phyloP scores from a whole-genome alignment of 2,797 vertebrate genomes.

The Parambassis ranga region DNA sequence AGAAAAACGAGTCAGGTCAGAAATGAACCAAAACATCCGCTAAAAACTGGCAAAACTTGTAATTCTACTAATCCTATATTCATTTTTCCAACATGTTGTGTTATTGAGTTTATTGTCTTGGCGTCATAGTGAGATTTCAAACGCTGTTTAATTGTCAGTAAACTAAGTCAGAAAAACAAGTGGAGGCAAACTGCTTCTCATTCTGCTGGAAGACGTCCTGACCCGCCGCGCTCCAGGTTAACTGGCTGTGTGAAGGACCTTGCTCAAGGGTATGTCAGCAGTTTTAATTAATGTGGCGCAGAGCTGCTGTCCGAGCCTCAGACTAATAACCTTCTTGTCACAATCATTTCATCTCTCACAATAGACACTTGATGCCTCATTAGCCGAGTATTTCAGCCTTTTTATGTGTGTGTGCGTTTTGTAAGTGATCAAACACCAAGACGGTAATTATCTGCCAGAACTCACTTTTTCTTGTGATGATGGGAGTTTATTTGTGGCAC shows the following conservation, averaged over 20 bases:
- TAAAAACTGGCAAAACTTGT: no score
- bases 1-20: no score
- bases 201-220: no score
- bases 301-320: constrained; percentile 11
- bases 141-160: no score
- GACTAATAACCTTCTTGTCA: constrained; percentile 29
- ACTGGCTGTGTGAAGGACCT: constrained; percentile 19
- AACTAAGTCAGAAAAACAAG: no score
- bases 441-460: not conserved
- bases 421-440: not conserved
- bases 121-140: no score
- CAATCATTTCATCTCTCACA: constrained; percentile 20
- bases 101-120: no score
- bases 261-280: constrained; percentile 37
- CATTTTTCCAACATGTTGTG: no score
- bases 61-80: no score
- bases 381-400: constrained; percentile 10
- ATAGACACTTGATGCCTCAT: constrained; percentile 43
- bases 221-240: no score
- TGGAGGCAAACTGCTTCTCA: no score
- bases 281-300: constrained; percentile 12
- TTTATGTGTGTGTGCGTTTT: not conserved
- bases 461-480: not conserved
- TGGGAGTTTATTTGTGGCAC: not conserved
- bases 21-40: no score